Base-by-base conservation (phyloP, 2,797 vertebrate species). In the Helicolenus hilgendorfi region DNA sequence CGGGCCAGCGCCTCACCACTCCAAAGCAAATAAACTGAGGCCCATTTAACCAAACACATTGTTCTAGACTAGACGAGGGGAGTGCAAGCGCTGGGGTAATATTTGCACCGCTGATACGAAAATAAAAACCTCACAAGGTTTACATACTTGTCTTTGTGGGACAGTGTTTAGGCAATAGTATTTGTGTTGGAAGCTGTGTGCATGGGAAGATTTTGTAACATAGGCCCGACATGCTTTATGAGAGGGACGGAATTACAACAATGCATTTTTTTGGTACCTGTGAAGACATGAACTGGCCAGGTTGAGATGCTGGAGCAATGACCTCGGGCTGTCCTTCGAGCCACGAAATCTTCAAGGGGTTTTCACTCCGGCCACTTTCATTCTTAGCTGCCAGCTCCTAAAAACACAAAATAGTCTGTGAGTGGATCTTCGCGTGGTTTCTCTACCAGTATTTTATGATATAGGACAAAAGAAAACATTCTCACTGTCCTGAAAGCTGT, bases 311-410 rank as follows among this genome's bases (percentile, higher is more conserved):
- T 13, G 92, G 33, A 20, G 79, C 29, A n/a, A 87, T 58, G 64
- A 86, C 83, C 56, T 95, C 93, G 1, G 98, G 98, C 79, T 97
- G 96, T 70, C 98, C 98, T 89, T 99, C 98, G 84, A 99, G 94
- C 99, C 99, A 99, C 4, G 97, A 98, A 81, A 99, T 98, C 97
- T 98, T 99, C 90, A 99, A 94, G 33, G 98, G 98, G 84, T 98
- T 99, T 91, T 92, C 95, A 2, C 95, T 96, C 76, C 99, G 94
- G 74, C 99, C 99, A 31, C 92, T 96, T 96, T 99, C 99, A 88
- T 99, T 98, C 92, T 97, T 98, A 78, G 98, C 96, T 71, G 98
- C 99, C 95, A 98, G 97, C 87, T 99, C 99, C 99, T 99, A 92
- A 75, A 93, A 49, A 60, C 84, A 84, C 84, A 94, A 7, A 81